Evolutionary conservation across 2,797 vertebrate genomes (phyloP).

Genomic region (Hirundo rustica): DNA sequence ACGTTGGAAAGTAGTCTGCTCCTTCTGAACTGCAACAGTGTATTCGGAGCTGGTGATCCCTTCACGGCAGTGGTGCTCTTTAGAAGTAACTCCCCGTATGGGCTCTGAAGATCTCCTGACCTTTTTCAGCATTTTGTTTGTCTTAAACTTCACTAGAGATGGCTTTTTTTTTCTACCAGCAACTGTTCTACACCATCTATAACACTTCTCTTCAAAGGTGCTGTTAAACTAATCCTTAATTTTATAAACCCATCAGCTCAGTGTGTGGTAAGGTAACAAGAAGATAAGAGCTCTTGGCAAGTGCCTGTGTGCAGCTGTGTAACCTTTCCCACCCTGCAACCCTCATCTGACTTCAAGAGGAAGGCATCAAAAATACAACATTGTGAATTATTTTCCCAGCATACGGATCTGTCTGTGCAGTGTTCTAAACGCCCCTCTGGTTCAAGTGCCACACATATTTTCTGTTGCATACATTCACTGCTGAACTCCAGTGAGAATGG

Average conservation of each 20-base stretch:
- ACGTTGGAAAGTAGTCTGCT: neutral
- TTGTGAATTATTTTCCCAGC: slow-evolving; percentile 39
- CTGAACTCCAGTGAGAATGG: slow-evolving; percentile 36
- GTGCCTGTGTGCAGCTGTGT: slow-evolving; percentile 22
- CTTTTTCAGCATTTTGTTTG: neutral
- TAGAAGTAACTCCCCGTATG: neutral
- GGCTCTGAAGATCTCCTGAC: neutral
- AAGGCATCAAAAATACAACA: slow-evolving; percentile 12
- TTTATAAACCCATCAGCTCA: slow-evolving; percentile 18
- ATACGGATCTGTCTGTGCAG: neutral
- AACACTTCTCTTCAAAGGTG: neutral
- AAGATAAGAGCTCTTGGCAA: slow-evolving; percentile 28
- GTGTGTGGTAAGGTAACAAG: neutral
- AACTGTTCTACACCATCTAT: neutral
- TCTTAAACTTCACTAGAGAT: neutral
- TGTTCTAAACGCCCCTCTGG: neutral
- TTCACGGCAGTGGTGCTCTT: neutral
- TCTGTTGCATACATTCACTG: neutral
- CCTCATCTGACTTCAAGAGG: slow-evolving; percentile 28
- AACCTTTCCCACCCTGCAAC: slow-evolving; percentile 24
- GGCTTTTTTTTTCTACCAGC: neutral
- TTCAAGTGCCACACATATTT: slow-evolving; percentile 58
- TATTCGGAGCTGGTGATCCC: neutral
- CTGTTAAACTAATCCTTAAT: slow-evolving; percentile 13
- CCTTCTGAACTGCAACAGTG: neutral